A percentile compares a stretch with the other conserved stretches of the same genome.
phyloP scores from a whole-genome alignment of 2,797 vertebrate genomes.

The Ammospiza maritima region DNA sequence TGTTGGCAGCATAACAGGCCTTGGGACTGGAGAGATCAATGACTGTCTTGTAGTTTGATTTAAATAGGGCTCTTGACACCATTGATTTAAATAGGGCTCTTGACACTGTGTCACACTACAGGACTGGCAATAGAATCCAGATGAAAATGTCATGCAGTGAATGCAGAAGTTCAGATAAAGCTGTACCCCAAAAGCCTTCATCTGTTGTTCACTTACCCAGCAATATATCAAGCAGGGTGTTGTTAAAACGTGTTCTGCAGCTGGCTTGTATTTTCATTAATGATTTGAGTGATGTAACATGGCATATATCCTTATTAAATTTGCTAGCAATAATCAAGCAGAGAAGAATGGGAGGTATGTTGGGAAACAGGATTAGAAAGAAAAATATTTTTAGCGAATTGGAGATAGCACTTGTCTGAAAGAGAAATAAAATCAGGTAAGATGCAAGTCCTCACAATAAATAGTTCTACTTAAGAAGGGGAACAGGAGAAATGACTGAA shows the following conservation, averaged over 20 bases:
- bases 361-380: conserved; percentile 49
- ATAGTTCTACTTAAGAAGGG: not conserved
- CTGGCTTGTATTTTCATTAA: conserved; percentile 27
- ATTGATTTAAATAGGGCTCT: conserved; percentile 1
- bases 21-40: not conserved
- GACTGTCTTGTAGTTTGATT: conserved; percentile 3
- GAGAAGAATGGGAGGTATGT: conserved; percentile 40
- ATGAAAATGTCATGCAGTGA: not conserved
- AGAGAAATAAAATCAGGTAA: too few relatives aligned
- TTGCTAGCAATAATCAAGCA: conserved; percentile 26
- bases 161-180: not conserved
- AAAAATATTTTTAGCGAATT: conserved; percentile 8
- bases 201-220: not conserved
- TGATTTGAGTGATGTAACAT: conserved; percentile 1
- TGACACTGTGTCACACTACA: not conserved
- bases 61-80: conserved; percentile 4
- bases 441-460: not conserved
- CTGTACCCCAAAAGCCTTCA: not conserved
- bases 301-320: conserved; percentile 55
- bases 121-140: not conserved
- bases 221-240: not conserved
- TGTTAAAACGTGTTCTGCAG: not conserved
- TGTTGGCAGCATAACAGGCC: not conserved
- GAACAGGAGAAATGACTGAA: not conserved
- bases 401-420: not conserved